Conservation (phyloP, 2,113 vertebrate genomes). For the Phoenicopterus ruber region DNA sequence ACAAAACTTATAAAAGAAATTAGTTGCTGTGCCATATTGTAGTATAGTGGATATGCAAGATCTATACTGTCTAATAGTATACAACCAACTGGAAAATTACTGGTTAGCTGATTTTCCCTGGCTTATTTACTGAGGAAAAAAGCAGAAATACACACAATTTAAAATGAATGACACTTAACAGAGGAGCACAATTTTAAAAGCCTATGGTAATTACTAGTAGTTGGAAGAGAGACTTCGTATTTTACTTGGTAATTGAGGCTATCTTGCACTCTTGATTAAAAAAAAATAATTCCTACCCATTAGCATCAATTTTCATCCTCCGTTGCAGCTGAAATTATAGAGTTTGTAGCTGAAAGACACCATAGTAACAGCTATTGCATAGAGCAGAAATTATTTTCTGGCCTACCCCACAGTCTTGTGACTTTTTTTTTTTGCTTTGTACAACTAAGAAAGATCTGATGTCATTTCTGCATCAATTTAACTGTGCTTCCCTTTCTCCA, state of each 20-base stretch:
- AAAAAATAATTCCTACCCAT: not conserved
- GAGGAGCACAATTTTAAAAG: not conserved
- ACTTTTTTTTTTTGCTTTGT: not conserved
- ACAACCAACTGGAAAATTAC: not conserved
- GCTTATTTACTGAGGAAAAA: not conserved
- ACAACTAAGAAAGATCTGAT: not conserved
- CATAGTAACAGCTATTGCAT: conserved; percentile 46
- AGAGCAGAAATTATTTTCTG: conserved; percentile 50
- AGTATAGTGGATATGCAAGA: not conserved
- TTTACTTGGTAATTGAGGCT: not conserved
- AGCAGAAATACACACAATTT: not conserved
- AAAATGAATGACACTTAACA: not conserved
- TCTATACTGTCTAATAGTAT: not conserved
- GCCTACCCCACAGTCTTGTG: not conserved
- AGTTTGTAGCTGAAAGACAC: conserved; percentile 29
- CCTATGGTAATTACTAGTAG: not conserved
- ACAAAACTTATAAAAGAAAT: not conserved
- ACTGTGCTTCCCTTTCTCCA: not conserved
- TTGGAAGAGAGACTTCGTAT: not conserved
- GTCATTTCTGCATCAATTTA: not conserved
- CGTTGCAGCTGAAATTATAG: not conserved
- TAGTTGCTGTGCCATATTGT: not conserved
- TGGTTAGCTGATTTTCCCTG: not conserved
- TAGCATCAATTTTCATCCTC: conserved; percentile 35
- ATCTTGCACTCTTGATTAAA: not conserved